These are phyloP conservation scores for Myrmecobius fasciatus DNA, from an alignment of 2,113 vertebrate genomes.

Conservation along the genomic window DNA sequence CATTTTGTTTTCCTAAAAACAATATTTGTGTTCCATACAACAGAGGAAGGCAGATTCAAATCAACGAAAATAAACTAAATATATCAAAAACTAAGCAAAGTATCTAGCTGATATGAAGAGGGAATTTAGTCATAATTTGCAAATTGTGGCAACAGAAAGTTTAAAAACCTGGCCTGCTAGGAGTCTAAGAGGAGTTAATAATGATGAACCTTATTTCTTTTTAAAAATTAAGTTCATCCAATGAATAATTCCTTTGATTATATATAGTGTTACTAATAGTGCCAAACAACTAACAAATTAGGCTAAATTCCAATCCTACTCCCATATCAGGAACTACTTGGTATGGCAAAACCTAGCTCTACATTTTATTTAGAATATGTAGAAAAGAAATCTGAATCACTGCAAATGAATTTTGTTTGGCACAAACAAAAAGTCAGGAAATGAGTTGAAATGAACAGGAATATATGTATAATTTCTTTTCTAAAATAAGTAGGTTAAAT, in stretches of 20 bases:
- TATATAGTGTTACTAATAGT: not conserved
- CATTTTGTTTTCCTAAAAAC: not conserved
- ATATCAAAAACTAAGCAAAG: not conserved
- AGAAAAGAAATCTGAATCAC: not conserved
- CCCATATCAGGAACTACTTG: not conserved
- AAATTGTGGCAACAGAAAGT: not conserved
- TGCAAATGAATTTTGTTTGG: not conserved
- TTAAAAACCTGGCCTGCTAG: not conserved
- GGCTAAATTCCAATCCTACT: not conserved
- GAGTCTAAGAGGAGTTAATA: not conserved
- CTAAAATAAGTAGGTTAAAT: not conserved
- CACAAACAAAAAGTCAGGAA: not conserved
- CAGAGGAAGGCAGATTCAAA: not conserved
- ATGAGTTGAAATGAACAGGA: not conserved
- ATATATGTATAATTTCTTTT: not conserved
- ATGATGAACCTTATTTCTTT: not conserved
- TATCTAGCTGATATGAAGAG: not conserved
- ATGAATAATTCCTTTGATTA: not conserved
- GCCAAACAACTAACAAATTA: not conserved
- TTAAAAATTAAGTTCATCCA: not conserved
- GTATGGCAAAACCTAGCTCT: not conserved
- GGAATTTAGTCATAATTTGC: not conserved
- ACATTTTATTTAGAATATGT: not conserved
- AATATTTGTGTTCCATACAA: not conserved
- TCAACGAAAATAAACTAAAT: not conserved